Evolutionary conservation across 1,140 invertebrate genomes (phyloP), one percentile per base, ranked within the genome.

Genomic region (Megathymus violae): DNA sequence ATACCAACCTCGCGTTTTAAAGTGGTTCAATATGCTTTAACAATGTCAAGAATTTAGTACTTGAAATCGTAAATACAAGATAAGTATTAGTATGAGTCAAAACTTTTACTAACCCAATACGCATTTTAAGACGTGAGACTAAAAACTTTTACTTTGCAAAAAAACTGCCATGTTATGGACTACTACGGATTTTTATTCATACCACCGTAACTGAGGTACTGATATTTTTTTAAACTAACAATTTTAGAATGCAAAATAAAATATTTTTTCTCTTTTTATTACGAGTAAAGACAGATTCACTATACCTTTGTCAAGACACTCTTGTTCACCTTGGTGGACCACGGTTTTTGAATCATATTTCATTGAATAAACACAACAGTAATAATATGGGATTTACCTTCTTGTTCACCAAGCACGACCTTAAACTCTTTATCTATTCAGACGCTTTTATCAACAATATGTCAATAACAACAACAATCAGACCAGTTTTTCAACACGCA

Each of bases 391-490:
- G 27, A 7, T 31, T 9, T 9, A 31, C 27, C 27, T 31, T 4
- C 27, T 9, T 7, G 3, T 9, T 7, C 27, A 1, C 9, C 3
- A 9, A 31, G 1, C 27, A 31, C 27, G 9, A n/a, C n/a, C n/a
- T 31, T 9, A 31, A 31, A 4, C 27, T 31, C 27, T 7, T 31
- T 31, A 31, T 31, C 27, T 9, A 5, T 22, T 5, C 19, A 22
- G 2, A 31, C 27, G 9, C 27, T 9, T 7, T 7, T 9, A 31
- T 31, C 27, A 31, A 48, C 13, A 27, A n/a, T n/a, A 3, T 46
- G 15, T 10, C 13, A 34, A n/a, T 22, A 25, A 54, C 17, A 41
- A 41, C 38, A 25, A 41, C 50, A 40, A 40, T 40, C 3, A 22
- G 19, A 22, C 19, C 5, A 14, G 22, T 36, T 13, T 36, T 25